These are phyloP conservation scores for Oreochromis mossambicus DNA, from an alignment of 2,797 vertebrate species.

Conservation along the genomic window DNA sequence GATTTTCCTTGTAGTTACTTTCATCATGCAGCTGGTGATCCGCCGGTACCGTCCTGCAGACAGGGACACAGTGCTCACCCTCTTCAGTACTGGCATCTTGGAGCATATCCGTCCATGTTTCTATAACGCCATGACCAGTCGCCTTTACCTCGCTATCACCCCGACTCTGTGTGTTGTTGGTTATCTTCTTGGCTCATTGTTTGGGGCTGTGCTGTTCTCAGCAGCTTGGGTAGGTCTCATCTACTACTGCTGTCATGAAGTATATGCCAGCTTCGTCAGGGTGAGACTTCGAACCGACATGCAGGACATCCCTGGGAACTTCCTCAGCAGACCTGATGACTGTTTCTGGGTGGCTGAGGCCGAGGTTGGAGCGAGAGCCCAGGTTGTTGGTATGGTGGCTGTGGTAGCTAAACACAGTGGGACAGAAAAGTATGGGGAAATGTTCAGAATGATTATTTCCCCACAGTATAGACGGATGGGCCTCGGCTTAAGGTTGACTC, in stretches of 20 bases:
- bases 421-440: slow-evolving; percentile 46
- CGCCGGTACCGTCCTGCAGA: slow-evolving; percentile 63
- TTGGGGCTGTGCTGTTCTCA: slow-evolving; percentile 31
- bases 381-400: slow-evolving; percentile 69
- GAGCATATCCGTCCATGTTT: slow-evolving; percentile 70
- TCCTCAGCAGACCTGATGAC: slow-evolving; percentile 53
- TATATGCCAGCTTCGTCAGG: slow-evolving; percentile 45
- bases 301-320: slow-evolving; percentile 65
- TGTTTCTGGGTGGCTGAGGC: slow-evolving; percentile 76
- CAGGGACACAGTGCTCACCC: slow-evolving; percentile 23
- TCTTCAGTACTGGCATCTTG: slow-evolving; percentile 49
- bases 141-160: slow-evolving; percentile 50
- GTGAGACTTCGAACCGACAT: slow-evolving; percentile 59
- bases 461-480: slow-evolving; percentile 54
- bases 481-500: slow-evolving; percentile 55
- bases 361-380: slow-evolving; percentile 24
- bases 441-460: slow-evolving; percentile 68
- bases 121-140: slow-evolving; percentile 47
- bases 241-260: slow-evolving; percentile 59
- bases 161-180: slow-evolving; percentile 31
- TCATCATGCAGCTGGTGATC: slow-evolving; percentile 63
- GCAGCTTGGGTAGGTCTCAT: slow-evolving; percentile 64
- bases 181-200: slow-evolving; percentile 43
- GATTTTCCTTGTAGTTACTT: not conserved
- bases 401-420: slow-evolving; percentile 35